Evolutionary conservation across 2,797 vertebrate genomes (phyloP).

Genomic region (Oryzias sinensis): DNA sequence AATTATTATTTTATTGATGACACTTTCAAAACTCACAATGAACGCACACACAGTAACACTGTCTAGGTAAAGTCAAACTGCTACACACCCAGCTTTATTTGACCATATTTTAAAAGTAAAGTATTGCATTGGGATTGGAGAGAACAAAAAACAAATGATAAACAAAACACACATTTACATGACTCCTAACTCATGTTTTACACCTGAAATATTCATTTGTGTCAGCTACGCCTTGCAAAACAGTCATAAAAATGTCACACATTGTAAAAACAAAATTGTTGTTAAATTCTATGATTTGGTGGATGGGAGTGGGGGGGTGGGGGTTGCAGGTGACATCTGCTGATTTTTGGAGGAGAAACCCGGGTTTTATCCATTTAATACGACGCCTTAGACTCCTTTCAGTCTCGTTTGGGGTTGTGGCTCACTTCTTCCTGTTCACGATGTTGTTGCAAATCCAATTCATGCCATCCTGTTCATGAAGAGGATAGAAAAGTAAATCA

Average conservation of each 20-base stretch:
- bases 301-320: background rate
- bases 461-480: conserved; percentile 79
- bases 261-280: conserved; percentile 46
- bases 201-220: conserved; percentile 14
- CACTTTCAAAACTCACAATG: conserved; percentile 53
- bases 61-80: conserved; percentile 24
- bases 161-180: conserved; percentile 22
- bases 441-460: conserved; percentile 88
- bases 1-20: conserved; percentile 63
- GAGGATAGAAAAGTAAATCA: conserved; percentile 3
- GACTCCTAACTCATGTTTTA: conserved; percentile 11
- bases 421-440: conserved; percentile 80
- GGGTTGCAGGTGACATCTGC: conserved; percentile 13
- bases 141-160: background rate
- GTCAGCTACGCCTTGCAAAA: conserved; percentile 42
- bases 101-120: conserved; percentile 12
- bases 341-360: conserved; percentile 2
- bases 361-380: conserved; percentile 2
- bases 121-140: conserved; percentile 17
- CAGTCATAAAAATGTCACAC: conserved; percentile 48
- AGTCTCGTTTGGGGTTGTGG: background rate
- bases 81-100: conserved; percentile 41
- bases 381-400: conserved; percentile 10
- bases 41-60: conserved; percentile 39
- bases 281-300: conserved; percentile 15